Conservation (phyloP, 2,113 vertebrate genomes). For the Cranoglanis bouderius region DNA sequence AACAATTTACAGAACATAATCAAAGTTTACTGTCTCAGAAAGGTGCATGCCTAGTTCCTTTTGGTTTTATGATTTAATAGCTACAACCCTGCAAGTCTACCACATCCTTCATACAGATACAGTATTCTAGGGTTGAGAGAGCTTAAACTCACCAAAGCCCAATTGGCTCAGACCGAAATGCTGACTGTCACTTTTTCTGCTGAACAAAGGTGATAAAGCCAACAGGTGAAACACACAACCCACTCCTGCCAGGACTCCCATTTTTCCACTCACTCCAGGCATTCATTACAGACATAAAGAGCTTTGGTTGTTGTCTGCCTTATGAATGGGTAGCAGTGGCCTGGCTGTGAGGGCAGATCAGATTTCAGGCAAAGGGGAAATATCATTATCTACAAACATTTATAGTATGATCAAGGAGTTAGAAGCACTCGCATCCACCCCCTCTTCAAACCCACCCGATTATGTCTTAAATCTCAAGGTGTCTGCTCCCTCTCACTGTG, state of each 20-base stretch:
- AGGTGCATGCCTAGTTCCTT: too few relatives aligned
- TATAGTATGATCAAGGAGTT: constrained; percentile 18
- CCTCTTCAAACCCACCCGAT: neutral
- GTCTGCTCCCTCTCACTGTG: constrained; percentile 46
- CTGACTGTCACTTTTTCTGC: constrained; percentile 70
- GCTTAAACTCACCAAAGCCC: constrained; percentile 49
- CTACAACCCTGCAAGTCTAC: neutral
- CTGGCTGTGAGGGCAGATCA: constrained; percentile 20
- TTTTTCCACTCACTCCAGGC: constrained; percentile 8
- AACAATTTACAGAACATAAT: neutral
- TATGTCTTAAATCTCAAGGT: constrained; percentile 40
- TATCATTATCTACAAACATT: constrained; percentile 24
- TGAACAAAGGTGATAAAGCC: constrained; percentile 61
- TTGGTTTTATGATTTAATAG: neutral
- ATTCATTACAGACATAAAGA: constrained; percentile 22
- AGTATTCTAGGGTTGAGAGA: constrained; percentile 27
- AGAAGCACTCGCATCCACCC: neutral
- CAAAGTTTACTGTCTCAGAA: neutral
- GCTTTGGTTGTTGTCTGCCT: constrained; percentile 16
- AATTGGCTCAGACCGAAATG: constrained; percentile 54
- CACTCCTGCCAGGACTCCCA: constrained; percentile 7
- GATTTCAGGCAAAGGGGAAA: constrained; percentile 31
- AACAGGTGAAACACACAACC: constrained; percentile 41
- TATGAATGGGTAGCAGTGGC: constrained; percentile 11
- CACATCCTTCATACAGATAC: neutral